Evolutionary conservation across 1,140 invertebrate genomes (phyloP), one percentile per base, ranked within the genome.

Genomic region (Oryctes rhinoceros): DNA sequence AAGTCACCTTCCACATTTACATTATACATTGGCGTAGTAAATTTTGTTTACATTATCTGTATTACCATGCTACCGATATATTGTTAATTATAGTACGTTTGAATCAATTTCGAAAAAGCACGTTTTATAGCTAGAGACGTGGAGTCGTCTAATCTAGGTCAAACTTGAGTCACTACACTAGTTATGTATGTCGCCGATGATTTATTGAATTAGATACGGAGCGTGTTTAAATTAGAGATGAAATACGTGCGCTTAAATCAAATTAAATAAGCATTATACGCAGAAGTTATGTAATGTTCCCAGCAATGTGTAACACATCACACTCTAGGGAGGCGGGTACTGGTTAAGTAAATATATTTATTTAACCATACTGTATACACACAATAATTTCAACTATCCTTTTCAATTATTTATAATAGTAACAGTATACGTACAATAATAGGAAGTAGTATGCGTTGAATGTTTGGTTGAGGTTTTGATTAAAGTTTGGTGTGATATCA

Each of bases 161-260:
- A 71, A 71, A 71, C 35, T 71, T 71, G 65, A 71, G 5, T 71
- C 65, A 71, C 65, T 20, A 71, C 35, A 71, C 65, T 24, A 37
- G 24, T 71, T 71, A 71, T 71, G 65, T 37, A 37, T 71, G 20
- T 30, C 65, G 65, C 35, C 11, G 35, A 71, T 71, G 65, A 71
- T 71, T 71, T 71, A 71, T 71, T 71, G 35, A 71, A 71, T 71
- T 71, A 71, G 65, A 71, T 71, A 71, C 65, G 65, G 35, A 71
- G 65, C 65, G 20, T 71, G 65, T 71, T 71, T 71, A 71, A 71
- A 71, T 71, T 71, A 9, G 65, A 71, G 11, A 71, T 71, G 65
- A 71, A 71, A 71, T 71, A 71, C 20, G 65, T 24, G 24, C 65
- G 20, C 24, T 71, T 71, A 71, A 71, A 71, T 71, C 7, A 71